These are phyloP conservation scores for Fregata magnificens DNA, from an alignment of 2,113 vertebrate species.

Conservation along the genomic window DNA sequence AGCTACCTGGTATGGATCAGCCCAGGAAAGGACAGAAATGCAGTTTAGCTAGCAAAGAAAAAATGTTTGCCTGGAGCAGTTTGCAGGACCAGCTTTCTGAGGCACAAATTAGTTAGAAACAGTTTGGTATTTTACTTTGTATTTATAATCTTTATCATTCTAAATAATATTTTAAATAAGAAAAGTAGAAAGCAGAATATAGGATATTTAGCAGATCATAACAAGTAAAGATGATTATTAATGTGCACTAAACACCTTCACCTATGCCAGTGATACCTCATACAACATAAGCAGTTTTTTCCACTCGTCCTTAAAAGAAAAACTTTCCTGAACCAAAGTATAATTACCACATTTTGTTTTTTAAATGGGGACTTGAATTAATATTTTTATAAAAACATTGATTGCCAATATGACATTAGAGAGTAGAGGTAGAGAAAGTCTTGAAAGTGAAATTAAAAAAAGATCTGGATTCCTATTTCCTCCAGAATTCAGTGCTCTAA, in stretches of 20 bases:
- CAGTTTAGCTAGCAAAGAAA: conserved; percentile 16
- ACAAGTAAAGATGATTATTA: background rate
- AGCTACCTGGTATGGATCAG: conserved; percentile 65
- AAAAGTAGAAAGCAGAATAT: conserved; percentile 25
- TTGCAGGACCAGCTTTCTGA: background rate
- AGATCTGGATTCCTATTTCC: conserved; percentile 18
- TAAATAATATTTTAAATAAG: conserved; percentile 46
- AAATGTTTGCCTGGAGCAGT: conserved; percentile 37
- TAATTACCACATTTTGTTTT: background rate
- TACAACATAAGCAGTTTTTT: background rate
- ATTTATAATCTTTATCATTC: background rate
- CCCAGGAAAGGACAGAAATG: conserved; percentile 20
- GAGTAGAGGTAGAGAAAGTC: background rate
- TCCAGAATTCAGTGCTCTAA: conserved; percentile 41
- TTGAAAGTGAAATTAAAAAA: conserved; percentile 52
- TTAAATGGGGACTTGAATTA: background rate
- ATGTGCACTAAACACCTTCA: background rate
- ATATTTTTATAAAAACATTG: conserved; percentile 41
- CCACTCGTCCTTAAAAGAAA: background rate
- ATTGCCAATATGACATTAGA: background rate
- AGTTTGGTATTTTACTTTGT: background rate
- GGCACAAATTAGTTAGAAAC: background rate
- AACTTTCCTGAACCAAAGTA: conserved; percentile 39
- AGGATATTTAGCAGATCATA: conserved; percentile 32
- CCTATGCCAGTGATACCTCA: background rate